Percentiles rank a stretch among this genome's conserved stretches.
phyloP scores from a whole-genome alignment of 2,113 vertebrate species.

The Phyllostomus hastatus region DNA sequence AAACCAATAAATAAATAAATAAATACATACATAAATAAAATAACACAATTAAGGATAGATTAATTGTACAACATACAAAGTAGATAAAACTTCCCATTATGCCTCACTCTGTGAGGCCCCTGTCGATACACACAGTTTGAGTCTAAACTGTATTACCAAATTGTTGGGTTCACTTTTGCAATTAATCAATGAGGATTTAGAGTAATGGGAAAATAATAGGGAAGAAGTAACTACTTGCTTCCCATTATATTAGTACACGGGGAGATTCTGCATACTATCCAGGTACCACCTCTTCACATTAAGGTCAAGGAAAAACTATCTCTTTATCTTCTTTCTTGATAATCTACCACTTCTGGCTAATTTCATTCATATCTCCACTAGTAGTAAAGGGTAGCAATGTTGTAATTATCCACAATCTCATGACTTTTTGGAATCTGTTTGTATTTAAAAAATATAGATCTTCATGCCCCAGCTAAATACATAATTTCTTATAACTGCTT shows the following conservation, averaged over 20 bases:
- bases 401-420: background rate
- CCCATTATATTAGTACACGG: background rate
- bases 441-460: background rate
- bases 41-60: background rate
- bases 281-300: background rate
- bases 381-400: background rate
- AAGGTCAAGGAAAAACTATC: background rate
- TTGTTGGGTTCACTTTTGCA: background rate
- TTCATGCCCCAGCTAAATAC: background rate
- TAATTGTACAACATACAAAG: background rate
- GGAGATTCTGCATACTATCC: background rate
- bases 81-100: background rate
- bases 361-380: background rate
- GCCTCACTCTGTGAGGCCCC: background rate
- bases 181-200: background rate
- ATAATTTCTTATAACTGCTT: background rate
- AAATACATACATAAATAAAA: no score
- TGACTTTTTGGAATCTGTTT: background rate
- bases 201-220: background rate
- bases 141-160: background rate
- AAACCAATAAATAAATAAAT: background rate
- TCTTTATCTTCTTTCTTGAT: background rate
- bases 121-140: background rate
- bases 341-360: background rate
- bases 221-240: background rate